Percentiles rank a stretch among this genome's conserved stretches.
Evolutionary conservation across 1,140 invertebrate species (phyloP).

Genomic region (Trichogramma pretiosum): DNA sequence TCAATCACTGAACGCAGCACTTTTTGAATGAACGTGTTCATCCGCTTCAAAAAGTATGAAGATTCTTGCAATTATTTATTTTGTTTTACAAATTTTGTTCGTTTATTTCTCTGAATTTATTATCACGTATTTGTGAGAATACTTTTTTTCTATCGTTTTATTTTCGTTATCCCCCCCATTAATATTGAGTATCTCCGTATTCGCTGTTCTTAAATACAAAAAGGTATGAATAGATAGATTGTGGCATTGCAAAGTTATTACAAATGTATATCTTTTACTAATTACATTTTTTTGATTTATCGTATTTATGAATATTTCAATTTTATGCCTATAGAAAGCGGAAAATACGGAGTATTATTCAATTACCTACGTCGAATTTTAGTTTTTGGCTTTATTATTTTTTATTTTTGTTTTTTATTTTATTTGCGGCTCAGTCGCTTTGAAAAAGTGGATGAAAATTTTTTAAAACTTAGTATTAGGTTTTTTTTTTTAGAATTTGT

Average conservation of each 20-base stretch:
- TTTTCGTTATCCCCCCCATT: constrained; percentile 31
- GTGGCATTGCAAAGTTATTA: no score
- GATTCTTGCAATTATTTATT: constrained; percentile 20
- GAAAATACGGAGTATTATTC: no score
- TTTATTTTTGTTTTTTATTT: constrained; percentile 11
- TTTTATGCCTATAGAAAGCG: no score
- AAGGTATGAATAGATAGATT: not conserved
- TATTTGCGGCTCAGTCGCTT: constrained; percentile 5
- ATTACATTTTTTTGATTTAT: not conserved
- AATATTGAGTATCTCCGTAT: constrained; percentile 10
- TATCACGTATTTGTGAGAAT: constrained; percentile 31
- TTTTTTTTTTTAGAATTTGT: not conserved
- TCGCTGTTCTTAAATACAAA: constrained; percentile 6
- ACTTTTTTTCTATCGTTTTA: constrained; percentile 33
- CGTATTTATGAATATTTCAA: not conserved
- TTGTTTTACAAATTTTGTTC: constrained; percentile 28
- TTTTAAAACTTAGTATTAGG: no score
- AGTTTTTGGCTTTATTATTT: constrained; percentile 9
- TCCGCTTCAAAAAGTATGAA: constrained; percentile 24
- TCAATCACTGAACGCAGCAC: constrained; percentile 19
- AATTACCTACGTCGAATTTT: constrained; percentile 2
- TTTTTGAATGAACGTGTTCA: constrained; percentile 21
- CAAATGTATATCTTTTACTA: no score
- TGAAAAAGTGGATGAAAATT: constrained; percentile 20
- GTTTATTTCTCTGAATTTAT: constrained; percentile 27